Base-by-base conservation (phyloP, 1,140 invertebrate genomes). In the Eubasilissa regina region DNA sequence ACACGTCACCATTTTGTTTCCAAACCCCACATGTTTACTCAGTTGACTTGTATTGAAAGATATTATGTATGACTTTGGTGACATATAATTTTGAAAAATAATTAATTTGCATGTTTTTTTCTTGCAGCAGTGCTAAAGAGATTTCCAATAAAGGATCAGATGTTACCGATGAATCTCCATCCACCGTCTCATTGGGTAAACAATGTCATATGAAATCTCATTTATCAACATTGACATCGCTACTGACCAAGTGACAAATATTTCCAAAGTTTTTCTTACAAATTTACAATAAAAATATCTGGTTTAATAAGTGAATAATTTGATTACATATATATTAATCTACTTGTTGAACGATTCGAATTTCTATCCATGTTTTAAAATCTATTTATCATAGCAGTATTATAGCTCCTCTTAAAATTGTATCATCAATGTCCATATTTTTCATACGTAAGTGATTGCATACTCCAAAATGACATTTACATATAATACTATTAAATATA, bases 41-140 rank as follows among this genome's bases (percentile, higher is more conserved):
- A n/a, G n/a, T n/a, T n/a, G n/a, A n/a, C n/a, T n/a, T n/a, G n/a
- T n/a, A n/a, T n/a, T n/a, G n/a, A n/a, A n/a, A n/a, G n/a, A n/a
- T n/a, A n/a, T n/a, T n/a, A n/a, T n/a, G n/a, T n/a, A n/a, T n/a
- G n/a, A n/a, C n/a, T n/a, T n/a, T n/a, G n/a, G n/a, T n/a, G n/a
- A n/a, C n/a, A n/a, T n/a, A n/a, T n/a, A n/a, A n/a, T n/a, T 68
- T 45, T 8, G 17, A 47, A 3, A 12, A 74, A 3, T 0, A 74
- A 74, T 58, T 53, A 58, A 75, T 35, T 58, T 17, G 17, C n/a
- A 4, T 44, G 51, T 56, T 73, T 81, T 11, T 66, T n/a, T n/a
- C n/a, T 88, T 86, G 4, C 85, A 89, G 88, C 80, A 88, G 88
- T 60, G 88, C 89, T 60, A 89, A 89, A 83, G 88, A 89, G 81